phyloP scores from a whole-genome alignment of 2,113 vertebrate genomes.

The Semicossyphus pulcher region DNA sequence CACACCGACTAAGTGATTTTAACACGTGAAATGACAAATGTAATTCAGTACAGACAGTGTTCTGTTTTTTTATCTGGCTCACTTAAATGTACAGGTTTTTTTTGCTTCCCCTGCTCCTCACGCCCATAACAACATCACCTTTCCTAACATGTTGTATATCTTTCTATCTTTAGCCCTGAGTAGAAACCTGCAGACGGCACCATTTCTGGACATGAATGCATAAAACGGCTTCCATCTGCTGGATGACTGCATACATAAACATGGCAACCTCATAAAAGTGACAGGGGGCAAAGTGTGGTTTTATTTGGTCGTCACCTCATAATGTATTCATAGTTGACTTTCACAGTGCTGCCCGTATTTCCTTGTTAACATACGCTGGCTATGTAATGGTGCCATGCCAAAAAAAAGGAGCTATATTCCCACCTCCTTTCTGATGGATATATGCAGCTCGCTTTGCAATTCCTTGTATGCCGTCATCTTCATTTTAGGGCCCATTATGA shows the following conservation, averaged over 20 bases:
- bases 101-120: constrained; percentile 23
- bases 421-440: constrained; percentile 46
- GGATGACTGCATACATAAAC: constrained; percentile 50
- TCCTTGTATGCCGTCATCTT: constrained; percentile 42
- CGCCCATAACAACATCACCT: not conserved
- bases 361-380: constrained; percentile 38
- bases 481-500: constrained; percentile 42
- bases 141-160: constrained; percentile 13
- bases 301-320: constrained; percentile 55
- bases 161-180: constrained; percentile 68
- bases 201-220: constrained; percentile 54
- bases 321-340: constrained; percentile 57
- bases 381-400: constrained; percentile 29
- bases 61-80: not conserved
- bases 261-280: constrained; percentile 60
- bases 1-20: constrained; percentile 65
- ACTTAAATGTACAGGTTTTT: constrained; percentile 46
- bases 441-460: constrained; percentile 15
- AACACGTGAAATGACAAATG: constrained; percentile 63
- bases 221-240: constrained; percentile 63
- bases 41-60: constrained; percentile 46
- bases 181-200: constrained; percentile 52
- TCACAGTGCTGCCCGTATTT: constrained; percentile 43
- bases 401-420: constrained; percentile 16
- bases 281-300: constrained; percentile 61